Percentiles rank a stretch among this genome's conserved stretches.
phyloP scores from a whole-genome alignment of 2,888 invertebrate species.

The Scelioninae gen. 1 region DNA sequence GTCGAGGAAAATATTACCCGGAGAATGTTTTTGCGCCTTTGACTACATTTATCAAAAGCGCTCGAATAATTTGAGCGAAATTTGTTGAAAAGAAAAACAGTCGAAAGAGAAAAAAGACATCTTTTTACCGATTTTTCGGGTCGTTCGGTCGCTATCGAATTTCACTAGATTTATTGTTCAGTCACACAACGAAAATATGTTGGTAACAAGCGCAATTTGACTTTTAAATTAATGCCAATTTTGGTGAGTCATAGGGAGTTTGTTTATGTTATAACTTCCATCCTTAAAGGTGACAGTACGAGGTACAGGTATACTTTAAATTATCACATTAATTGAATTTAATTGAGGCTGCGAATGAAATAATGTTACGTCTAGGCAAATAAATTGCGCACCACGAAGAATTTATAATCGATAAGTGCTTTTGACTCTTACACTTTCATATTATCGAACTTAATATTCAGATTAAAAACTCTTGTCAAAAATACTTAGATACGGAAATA shows the following conservation, averaged over 20 bases:
- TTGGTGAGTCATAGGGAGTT: not conserved
- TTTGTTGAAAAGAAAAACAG: not conserved
- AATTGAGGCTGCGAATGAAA: no score
- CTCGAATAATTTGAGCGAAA: constrained; percentile 21
- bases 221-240: constrained; percentile 40
- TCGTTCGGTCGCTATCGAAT: no score
- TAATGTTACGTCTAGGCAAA: no score
- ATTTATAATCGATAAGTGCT: no score
- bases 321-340: constrained; percentile 32
- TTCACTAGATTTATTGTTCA: constrained; percentile 4
- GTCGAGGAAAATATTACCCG: constrained; percentile 25
- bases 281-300: constrained; percentile 37
- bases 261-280: constrained; percentile 19
- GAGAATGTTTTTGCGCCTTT: constrained; percentile 29
- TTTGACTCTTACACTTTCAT: no score
- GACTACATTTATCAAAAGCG: constrained; percentile 42
- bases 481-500: no score
- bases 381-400: no score
- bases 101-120: not conserved
- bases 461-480: no score
- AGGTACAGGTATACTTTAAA: constrained; percentile 6
- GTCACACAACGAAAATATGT: constrained; percentile 7
- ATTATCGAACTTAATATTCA: no score
- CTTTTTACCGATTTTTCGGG: not conserved
- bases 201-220: constrained; percentile 24